Evolutionary conservation across 2,888 invertebrate genomes (phyloP), one percentile per base, ranked within the genome.

Genomic region (Strigamia crassipes): DNA sequence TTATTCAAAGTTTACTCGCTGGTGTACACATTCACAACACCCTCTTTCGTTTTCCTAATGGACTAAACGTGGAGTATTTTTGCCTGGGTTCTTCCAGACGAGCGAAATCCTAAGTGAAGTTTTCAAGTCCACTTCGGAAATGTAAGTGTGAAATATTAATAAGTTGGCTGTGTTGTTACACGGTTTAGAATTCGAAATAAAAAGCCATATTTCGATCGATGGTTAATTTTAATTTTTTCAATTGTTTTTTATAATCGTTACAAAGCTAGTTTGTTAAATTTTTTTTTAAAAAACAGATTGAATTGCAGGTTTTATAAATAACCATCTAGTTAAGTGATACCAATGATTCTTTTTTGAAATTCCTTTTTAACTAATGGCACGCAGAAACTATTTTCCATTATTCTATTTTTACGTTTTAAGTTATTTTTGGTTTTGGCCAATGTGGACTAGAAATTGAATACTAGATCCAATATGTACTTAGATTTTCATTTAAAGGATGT

Each of bases 81-180:
- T 15, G 51, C n/a, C 51, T 51, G 51, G 51, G n/a, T 15, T 51
- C 18, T n/a, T n/a, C 13, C 15, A 51, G 15, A 51, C 51, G 18
- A 51, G 51, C 18, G 51, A 51, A 51, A 51, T 51, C 51, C n/a
- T 3, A 51, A 51, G 12, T 51, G 51, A 51, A 51, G 51, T 51
- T 51, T 42, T 51, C n/a, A 51, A 51, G 51, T 34, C 51, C 51
- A 51, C 51, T 51, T 51, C 51, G 18, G 18, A 51, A 51, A 51
- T 51, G 51, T 51, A 51, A 51, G 51, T 51, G 51, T 51, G 51
- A 51, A 51, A n/a, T 18, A 51, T 51, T 51, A n/a, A 51, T 51
- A 46, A 13, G 34, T 34, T 6, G 6, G 6, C 34, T 34, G 34
- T 34, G n/a, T 34, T 34, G 6, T 34, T 34, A 34, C 34, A 34